These are phyloP conservation scores for Thaumatotibia leucotreta DNA, from an alignment of 1,140 invertebrate genomes.

Conservation along the genomic window DNA sequence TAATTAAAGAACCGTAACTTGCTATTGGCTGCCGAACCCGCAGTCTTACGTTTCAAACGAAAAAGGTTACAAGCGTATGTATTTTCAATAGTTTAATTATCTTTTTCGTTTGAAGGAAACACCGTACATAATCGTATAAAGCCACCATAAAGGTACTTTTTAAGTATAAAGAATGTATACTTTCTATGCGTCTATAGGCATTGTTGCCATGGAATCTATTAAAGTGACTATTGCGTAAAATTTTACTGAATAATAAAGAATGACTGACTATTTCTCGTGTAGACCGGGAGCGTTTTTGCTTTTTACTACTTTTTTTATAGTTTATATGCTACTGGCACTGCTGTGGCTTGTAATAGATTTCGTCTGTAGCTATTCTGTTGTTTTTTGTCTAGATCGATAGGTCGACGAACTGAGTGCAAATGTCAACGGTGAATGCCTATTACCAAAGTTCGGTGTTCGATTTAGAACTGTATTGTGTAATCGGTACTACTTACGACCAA, in stretches of 20 bases:
- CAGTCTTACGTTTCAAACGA: not conserved
- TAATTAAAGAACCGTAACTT: constrained; percentile 50
- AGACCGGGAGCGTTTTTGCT: constrained; percentile 35
- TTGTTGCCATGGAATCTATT: constrained; percentile 59
- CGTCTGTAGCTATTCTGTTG: not conserved
- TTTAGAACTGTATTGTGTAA: not conserved
- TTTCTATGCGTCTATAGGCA: constrained; percentile 42
- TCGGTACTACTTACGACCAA: not conserved
- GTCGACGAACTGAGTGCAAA: not conserved
- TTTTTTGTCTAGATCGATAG: not conserved
- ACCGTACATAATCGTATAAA: constrained; percentile 50
- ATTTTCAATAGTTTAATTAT: not conserved
- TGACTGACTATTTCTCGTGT: constrained; percentile 42
- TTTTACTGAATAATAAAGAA: constrained; percentile 35
- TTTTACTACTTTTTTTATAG: constrained; percentile 42
- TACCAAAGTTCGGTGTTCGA: not conserved
- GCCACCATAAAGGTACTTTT: constrained; percentile 42
- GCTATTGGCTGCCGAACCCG: constrained; percentile 50
- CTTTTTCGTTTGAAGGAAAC: not conserved
- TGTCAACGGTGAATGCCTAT: not conserved
- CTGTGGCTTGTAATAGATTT: not conserved
- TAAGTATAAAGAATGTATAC: constrained; percentile 34
- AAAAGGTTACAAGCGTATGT: not conserved
- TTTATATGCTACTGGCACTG: constrained; percentile 22
- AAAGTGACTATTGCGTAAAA: constrained; percentile 39